These are phyloP conservation scores for Contarinia nasturtii DNA, from an alignment of 1,140 invertebrate species.

Conservation along the genomic window DNA sequence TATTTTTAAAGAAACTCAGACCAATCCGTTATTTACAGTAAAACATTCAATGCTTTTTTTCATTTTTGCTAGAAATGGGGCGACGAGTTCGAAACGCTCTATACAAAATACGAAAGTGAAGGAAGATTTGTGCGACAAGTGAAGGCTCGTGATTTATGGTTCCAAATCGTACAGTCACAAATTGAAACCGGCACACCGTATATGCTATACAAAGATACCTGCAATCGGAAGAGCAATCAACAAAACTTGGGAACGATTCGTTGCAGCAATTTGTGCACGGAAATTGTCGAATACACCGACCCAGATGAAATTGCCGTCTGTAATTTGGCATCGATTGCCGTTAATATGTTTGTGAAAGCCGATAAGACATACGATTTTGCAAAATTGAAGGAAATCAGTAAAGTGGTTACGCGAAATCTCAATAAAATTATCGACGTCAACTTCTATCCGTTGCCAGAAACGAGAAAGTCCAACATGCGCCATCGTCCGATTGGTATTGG, in stretches of 20 bases:
- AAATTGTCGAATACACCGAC: slow-evolving; percentile 44
- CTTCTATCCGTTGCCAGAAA: slow-evolving; percentile 71
- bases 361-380: slow-evolving; percentile 65
- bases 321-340: slow-evolving; percentile 51
- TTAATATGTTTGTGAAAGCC: slow-evolving; percentile 52
- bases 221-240: slow-evolving; percentile 50
- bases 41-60: too few relatives aligned
- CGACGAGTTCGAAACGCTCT: slow-evolving; percentile 43
- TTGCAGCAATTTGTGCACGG: slow-evolving; percentile 51
- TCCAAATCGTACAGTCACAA: slow-evolving; percentile 43
- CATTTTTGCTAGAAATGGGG: too few relatives aligned
- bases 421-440: slow-evolving; percentile 95
- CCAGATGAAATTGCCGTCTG: slow-evolving; percentile 51
- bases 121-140: slow-evolving; percentile 31
- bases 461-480: slow-evolving; percentile 33
- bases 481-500: slow-evolving; percentile 50
- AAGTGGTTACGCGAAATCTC: slow-evolving; percentile 75
- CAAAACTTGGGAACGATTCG: slow-evolving; percentile 56
- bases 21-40: too few relatives aligned
- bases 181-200: slow-evolving; percentile 53
- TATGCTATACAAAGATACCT: slow-evolving; percentile 49
- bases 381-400: slow-evolving; percentile 67
- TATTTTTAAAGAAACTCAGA: too few relatives aligned
- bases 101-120: slow-evolving; percentile 39
- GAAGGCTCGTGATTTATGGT: slow-evolving; percentile 42